Evolutionary conservation across 2,888 invertebrate species (phyloP).

Genomic region (Liopterus haemorrhoidalis): DNA sequence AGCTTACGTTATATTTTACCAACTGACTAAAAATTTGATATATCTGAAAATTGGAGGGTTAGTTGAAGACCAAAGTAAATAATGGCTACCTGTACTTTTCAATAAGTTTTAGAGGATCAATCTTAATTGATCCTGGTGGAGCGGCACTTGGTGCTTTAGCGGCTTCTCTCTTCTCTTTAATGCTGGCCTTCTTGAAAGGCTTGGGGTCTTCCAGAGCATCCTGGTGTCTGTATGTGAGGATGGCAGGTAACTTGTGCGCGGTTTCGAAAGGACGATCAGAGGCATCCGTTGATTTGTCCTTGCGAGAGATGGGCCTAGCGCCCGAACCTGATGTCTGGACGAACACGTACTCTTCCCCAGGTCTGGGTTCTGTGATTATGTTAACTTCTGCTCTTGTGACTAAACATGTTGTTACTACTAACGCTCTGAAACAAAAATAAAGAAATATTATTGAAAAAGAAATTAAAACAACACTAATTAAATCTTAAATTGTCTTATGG

Average conservation of each 20-base stretch:
- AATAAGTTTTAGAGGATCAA: conserved; percentile 39
- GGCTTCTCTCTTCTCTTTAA: conserved; percentile 29
- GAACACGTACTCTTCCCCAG: conserved; percentile 62
- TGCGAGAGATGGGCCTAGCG: conserved; percentile 40
- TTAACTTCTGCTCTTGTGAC: conserved; percentile 47
- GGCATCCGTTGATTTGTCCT: conserved; percentile 34
- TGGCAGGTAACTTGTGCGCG: conserved; percentile 62
- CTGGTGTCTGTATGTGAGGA: conserved; percentile 41
- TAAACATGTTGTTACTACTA: conserved; percentile 29
- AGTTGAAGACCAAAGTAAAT: neutral
- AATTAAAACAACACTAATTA: too few relatives aligned
- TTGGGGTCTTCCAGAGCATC: conserved; percentile 36
- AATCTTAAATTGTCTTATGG: too few relatives aligned
- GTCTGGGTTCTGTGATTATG: conserved; percentile 57
- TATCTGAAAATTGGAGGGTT: neutral
- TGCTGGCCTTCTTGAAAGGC: conserved; percentile 10
- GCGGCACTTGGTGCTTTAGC: conserved; percentile 38
- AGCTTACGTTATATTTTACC: too few relatives aligned
- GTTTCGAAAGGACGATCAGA: conserved; percentile 55
- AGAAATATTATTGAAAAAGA: conserved; percentile 1
- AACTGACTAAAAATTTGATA: neutral
- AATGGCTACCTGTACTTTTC: conserved; percentile 36
- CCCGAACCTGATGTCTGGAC: conserved; percentile 48
- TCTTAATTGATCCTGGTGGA: conserved; percentile 44
- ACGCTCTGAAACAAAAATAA: conserved; percentile 37